Evolutionary conservation across 2,113 vertebrate species (phyloP), one percentile per base, ranked within the genome.

Genomic region (Stigmatopora nigra): DNA sequence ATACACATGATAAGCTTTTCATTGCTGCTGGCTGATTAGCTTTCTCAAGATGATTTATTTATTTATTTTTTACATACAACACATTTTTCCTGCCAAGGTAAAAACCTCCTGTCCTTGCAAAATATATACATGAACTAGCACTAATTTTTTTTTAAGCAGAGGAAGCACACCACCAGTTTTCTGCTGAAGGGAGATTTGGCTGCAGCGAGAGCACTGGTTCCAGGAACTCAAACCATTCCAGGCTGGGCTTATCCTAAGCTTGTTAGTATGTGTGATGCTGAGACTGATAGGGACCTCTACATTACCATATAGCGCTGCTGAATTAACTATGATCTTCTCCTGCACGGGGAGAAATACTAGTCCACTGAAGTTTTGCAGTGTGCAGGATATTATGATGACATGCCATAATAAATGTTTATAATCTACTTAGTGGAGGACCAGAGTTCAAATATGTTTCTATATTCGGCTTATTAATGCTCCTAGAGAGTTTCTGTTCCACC

Each of bases 261-360:
- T 97, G 96, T 99, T 99, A 98, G 96, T 93, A 92, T 93, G 93
- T 93, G 92, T 92, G 97, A 99, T 99, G 93, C 90, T 81, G 91
- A 82, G 78, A 88, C 88, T 80, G 95, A 98, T 98, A 99, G 91
- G 83, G 89, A 78, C 90, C 74, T 84, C 89, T 87, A 93, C 90
- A 96, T 95, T 95, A 95, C 94, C 95, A 97, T 98, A 99, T 98
- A 99, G 95, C 95, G 94, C 95, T 93, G 94, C 95, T 95, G 95
- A 99, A 99, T 98, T 97, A 99, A 96, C 93, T 94, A 94, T 97
- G 95, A 98, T 98, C 95, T 96, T 94, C 92, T 90, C 87, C 94
- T 90, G 93, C 92, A 91, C 89, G 80, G 90, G 38, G 93, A 92
- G 80, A 92, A 82, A 82, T 83, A 95, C 89, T 95, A 92, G 92